Evolutionary conservation across 2,888 invertebrate genomes (phyloP).

Genomic region (Rhimphoctona megacephalus): DNA sequence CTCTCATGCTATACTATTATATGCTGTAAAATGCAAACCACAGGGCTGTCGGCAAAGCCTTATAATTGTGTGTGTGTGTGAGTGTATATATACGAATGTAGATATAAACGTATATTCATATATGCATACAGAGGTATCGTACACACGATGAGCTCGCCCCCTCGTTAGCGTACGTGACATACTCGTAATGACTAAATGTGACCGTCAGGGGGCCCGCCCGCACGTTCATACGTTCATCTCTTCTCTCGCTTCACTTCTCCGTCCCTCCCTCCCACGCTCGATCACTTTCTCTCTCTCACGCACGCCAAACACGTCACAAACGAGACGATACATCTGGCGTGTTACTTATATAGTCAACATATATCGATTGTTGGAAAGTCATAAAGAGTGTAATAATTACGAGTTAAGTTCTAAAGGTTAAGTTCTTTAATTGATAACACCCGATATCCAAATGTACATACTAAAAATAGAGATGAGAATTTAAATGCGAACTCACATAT

Average conservation of each 20-base stretch:
- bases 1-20: conserved; percentile 41
- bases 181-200: conserved; percentile 60
- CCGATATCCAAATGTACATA: background rate
- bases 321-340: conserved; percentile 26
- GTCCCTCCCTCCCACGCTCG: conserved; percentile 58
- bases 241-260: conserved; percentile 52
- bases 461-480: background rate
- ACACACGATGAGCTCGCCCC: conserved; percentile 56
- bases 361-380: background rate
- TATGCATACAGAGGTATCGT: conserved; percentile 27
- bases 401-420: background rate
- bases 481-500: conserved; percentile 42
- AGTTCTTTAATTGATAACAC: background rate
- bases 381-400: background rate
- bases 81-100: background rate
- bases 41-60: conserved; percentile 49
- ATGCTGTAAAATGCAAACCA: conserved; percentile 66
- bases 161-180: conserved; percentile 68
- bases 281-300: conserved; percentile 42
- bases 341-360: background rate
- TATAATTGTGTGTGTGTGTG: background rate
- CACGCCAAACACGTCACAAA: conserved; percentile 41
- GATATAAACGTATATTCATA: background rate
- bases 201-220: conserved; percentile 9
- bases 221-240: conserved; percentile 58